phyloP scores from a whole-genome alignment of 2,797 vertebrate genomes.

The Sebastes ruberrimus region DNA sequence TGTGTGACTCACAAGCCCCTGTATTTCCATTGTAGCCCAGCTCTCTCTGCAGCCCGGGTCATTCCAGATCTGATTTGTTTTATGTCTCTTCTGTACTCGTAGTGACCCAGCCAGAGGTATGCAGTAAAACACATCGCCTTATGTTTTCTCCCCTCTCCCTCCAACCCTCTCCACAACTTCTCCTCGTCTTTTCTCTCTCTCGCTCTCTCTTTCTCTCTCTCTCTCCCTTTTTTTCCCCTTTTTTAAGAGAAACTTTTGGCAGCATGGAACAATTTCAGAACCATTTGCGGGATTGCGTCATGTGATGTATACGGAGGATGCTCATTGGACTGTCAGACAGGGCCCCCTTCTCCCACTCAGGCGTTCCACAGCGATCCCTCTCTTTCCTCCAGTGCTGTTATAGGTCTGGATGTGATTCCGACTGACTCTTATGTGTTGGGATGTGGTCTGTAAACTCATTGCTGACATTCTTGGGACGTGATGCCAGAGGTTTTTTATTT shows the following conservation, averaged over 20 bases:
- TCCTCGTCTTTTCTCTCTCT: neutral
- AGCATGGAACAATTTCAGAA: conserved; percentile 71
- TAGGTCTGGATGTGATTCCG: conserved; percentile 78
- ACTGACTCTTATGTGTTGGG: conserved; percentile 76
- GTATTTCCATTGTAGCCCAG: conserved; percentile 53
- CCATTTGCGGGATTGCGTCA: conserved; percentile 76
- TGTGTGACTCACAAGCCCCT: conserved; percentile 40
- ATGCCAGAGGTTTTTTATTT: conserved; percentile 74
- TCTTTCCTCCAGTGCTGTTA: conserved; percentile 70
- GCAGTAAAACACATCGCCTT: conserved; percentile 75
- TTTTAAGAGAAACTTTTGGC: conserved; percentile 69
- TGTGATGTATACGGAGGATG: conserved; percentile 69
- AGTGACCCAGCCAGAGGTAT: conserved; percentile 79
- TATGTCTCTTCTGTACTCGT: conserved; percentile 81
- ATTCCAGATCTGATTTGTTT: conserved; percentile 78
- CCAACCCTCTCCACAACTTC: conserved; percentile 24
- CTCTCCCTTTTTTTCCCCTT: neutral
- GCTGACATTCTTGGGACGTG: conserved; percentile 81
- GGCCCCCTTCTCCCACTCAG: conserved; percentile 66
- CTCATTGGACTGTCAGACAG: conserved; percentile 67
- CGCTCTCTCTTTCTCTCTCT: neutral
- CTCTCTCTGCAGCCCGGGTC: conserved; percentile 60
- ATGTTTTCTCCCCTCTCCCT: conserved; percentile 54
- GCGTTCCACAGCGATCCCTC: conserved; percentile 63
- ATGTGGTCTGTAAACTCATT: conserved; percentile 82